These are phyloP conservation scores for Zaprionus ghesquierei DNA, from an alignment of 1,140 invertebrate species.

Conservation along the genomic window DNA sequence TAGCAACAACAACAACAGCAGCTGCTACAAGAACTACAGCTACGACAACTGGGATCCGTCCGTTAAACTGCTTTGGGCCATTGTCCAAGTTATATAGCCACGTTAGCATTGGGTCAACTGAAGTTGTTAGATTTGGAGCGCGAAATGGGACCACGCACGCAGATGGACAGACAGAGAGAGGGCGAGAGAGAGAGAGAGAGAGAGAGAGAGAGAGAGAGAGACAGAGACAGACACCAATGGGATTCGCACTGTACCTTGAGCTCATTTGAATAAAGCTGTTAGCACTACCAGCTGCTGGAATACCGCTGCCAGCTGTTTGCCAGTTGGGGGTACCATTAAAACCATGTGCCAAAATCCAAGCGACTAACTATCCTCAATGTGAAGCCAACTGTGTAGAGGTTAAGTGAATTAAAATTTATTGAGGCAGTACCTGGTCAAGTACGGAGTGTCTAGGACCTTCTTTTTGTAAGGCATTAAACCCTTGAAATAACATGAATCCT, in stretches of 20 bases:
- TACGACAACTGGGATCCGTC: conserved; percentile 45
- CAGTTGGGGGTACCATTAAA: background rate
- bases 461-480: too few relatives aligned
- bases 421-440: too few relatives aligned
- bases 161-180: conserved; percentile 12
- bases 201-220: conserved; percentile 27
- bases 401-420: background rate
- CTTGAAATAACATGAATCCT: too few relatives aligned
- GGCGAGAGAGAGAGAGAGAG: background rate
- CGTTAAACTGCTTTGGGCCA: conserved; percentile 77
- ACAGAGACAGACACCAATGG: conserved; percentile 4
- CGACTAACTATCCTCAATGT: background rate
- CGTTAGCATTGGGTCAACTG: conserved; percentile 75
- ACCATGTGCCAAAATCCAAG: background rate
- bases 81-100: conserved; percentile 74
- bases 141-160: conserved; percentile 71
- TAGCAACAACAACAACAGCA: background rate
- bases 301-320: conserved; percentile 23
- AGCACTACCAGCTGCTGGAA: background rate
- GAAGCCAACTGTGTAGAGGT: background rate
- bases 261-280: conserved; percentile 70
- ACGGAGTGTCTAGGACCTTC: too few relatives aligned
- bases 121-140: conserved; percentile 51
- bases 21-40: conserved; percentile 4
- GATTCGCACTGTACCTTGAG: conserved; percentile 45